Evolutionary conservation across 2,888 invertebrate genomes (phyloP), one percentile per base, ranked within the genome.

Genomic region (Limnephilus rhombicus): DNA sequence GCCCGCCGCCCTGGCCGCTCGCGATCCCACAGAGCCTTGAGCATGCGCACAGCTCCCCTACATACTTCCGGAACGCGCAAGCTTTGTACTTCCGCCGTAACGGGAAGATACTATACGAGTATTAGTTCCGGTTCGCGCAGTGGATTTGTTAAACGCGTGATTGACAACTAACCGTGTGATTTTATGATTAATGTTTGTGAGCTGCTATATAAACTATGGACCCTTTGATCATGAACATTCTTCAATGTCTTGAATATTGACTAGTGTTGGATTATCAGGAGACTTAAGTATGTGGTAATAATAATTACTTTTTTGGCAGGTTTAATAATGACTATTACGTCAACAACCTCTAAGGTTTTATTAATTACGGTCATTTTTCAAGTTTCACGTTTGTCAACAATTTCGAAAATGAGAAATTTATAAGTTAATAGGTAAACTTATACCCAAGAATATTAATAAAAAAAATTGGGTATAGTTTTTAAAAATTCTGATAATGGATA

Each of bases 1-100:
- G 88, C 80, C 88, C 88, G 88, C 80, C 88, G 88, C 80, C 80
- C 88, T 34, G 88, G 88, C 88, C 24, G 88, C 80, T 80, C 88
- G 88, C 53, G 49, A 87, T 31, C 31, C 29, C 24, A 53, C 13
- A 53, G n/a, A 87, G 68, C 87, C 87, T 86, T n/a, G 41, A 45
- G 53, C 87, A 87, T 87, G 87, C 87, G 87, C 87, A 87, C 83
- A 34, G 83, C 82, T n/a, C 68, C 2, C 68, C 68, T 24, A 18
- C 7, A 24, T 9, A n/a, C 68, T 24, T 34, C 83, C 83, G 31
- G 37, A 18, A 37, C 83, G 34, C 83, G 37, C 83, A 34, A n/a
- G 83, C 83, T 49, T 85, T 45, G 86, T 45, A 13, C 45, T 29
- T 86, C 41, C 45, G 86, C 45, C 86, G 83, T 29, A 13, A 18